phyloP scores from a whole-genome alignment of 1,140 invertebrate species.

The Hyposmocoma kahamanoa region DNA sequence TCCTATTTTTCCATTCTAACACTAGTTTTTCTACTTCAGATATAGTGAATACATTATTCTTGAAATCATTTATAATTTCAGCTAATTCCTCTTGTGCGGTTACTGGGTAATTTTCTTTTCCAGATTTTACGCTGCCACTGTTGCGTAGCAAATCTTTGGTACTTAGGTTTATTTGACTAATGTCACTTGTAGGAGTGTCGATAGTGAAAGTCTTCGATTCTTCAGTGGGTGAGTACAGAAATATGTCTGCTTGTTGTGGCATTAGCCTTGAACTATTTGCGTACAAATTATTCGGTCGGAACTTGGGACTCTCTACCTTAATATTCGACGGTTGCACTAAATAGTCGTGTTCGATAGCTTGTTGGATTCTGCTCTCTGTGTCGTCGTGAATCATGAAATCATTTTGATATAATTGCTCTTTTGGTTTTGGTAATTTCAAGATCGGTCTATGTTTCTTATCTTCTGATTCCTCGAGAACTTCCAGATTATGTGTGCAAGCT shows the following conservation, averaged over 20 bases:
- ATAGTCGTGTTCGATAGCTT: slow-evolving; percentile 73
- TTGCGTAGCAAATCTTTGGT: slow-evolving; percentile 54
- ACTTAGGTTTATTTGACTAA: slow-evolving; percentile 62
- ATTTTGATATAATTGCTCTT: slow-evolving; percentile 65
- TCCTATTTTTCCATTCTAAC: slow-evolving; percentile 87
- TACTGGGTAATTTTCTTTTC: slow-evolving; percentile 46
- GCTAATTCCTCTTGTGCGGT: slow-evolving; percentile 83
- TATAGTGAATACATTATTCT: slow-evolving; percentile 90
- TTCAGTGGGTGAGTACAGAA: slow-evolving; percentile 62
- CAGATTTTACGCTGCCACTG: slow-evolving; percentile 58
- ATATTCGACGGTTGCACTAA: slow-evolving; percentile 76
- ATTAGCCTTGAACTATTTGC: slow-evolving; percentile 62
- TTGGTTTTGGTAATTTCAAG: slow-evolving; percentile 51
- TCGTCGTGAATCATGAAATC: slow-evolving; percentile 46
- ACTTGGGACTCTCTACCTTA: slow-evolving; percentile 70
- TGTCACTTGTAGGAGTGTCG: slow-evolving; percentile 64
- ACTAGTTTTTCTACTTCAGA: slow-evolving; percentile 88
- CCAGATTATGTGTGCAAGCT: slow-evolving; percentile 63
- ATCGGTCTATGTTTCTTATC: slow-evolving; percentile 42
- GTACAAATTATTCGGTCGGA: slow-evolving; percentile 64
- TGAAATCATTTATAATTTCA: slow-evolving; percentile 92
- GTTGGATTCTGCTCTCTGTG: slow-evolving; percentile 56
- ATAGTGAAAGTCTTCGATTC: slow-evolving; percentile 61
- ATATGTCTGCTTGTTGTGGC: slow-evolving; percentile 55
- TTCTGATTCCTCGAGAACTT: slow-evolving; percentile 27